Conservation (phyloP, 2,113 vertebrate genomes). For the Gracilinanus agilis region DNA sequence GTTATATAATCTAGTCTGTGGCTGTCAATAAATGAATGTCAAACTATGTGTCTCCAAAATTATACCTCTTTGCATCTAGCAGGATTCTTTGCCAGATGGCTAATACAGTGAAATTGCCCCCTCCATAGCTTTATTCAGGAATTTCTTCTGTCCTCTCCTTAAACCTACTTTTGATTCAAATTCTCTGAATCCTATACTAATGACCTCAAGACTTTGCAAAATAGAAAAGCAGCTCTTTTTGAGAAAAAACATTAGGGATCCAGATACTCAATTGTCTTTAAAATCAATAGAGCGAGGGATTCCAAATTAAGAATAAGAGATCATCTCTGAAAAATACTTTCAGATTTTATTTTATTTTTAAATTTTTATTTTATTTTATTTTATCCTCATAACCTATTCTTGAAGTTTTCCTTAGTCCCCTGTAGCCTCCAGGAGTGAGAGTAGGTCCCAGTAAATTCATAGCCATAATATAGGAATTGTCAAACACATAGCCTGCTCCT, state of each 20-base stretch:
- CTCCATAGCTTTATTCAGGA: not conserved
- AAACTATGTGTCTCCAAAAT: not conserved
- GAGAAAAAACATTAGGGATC: not conserved
- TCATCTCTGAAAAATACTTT: not conserved
- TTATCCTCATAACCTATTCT: not conserved
- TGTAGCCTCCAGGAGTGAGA: too few species aligned
- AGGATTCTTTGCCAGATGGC: not conserved
- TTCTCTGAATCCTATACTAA: not conserved
- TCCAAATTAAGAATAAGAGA: conserved; percentile 2
- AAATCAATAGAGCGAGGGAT: not conserved
- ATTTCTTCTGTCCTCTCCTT: not conserved
- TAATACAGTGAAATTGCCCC: not conserved
- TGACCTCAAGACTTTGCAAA: not conserved
- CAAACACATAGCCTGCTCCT: too few species aligned
- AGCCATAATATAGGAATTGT: too few species aligned
- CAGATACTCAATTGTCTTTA: too few species aligned
- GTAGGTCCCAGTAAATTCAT: too few species aligned
- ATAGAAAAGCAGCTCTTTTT: not conserved
- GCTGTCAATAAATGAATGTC: not conserved
- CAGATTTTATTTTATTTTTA: not conserved
- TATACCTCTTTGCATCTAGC: not conserved
- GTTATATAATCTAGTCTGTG: not conserved
- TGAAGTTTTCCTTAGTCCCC: not conserved
- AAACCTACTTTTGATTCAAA: not conserved
- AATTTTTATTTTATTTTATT: not conserved